Conservation (phyloP, 2,888 invertebrate genomes). For the Teleogryllus oceanicus region DNA sequence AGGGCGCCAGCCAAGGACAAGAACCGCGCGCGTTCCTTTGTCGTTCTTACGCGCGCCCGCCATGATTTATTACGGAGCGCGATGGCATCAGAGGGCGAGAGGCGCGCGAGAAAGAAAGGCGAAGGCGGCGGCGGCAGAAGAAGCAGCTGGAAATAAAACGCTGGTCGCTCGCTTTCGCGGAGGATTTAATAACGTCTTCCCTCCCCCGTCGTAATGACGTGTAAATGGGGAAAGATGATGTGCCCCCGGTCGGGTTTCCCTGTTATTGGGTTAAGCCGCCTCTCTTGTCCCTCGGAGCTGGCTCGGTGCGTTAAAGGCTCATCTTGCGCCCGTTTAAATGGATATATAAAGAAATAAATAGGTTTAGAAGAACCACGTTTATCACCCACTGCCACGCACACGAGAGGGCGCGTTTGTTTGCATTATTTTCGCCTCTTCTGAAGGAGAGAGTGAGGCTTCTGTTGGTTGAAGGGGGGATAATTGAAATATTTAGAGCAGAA, state of each 20-base stretch:
- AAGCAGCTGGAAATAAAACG: neutral
- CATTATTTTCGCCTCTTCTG: too few species aligned
- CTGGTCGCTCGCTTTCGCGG: neutral
- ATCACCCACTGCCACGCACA: neutral
- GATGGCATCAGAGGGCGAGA: neutral
- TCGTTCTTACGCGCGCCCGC: neutral
- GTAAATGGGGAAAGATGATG: slow-evolving; percentile 8
- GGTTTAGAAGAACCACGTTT: slow-evolving; percentile 3
- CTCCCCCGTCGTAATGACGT: neutral
- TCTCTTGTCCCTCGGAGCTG: neutral
- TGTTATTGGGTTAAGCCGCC: slow-evolving; percentile 4
- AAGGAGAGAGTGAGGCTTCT: too few species aligned
- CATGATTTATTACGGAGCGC: neutral
- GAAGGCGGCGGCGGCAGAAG: neutral
- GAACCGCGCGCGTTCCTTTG: slow-evolving; percentile 9
- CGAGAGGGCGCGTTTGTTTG: neutral
- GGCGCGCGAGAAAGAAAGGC: neutral
- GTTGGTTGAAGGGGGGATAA: too few species aligned
- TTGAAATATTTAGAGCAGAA: too few species aligned
- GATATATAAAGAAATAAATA: slow-evolving; percentile 2
- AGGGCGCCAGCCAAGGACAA: neutral
- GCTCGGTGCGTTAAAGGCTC: slow-evolving; percentile 18
- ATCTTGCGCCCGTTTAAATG: neutral
- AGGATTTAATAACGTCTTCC: neutral
- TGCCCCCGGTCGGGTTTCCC: neutral